Evolutionary conservation across 2,113 vertebrate genomes (phyloP), one percentile per base, ranked within the genome.

Genomic region (Callorhinus ursinus): DNA sequence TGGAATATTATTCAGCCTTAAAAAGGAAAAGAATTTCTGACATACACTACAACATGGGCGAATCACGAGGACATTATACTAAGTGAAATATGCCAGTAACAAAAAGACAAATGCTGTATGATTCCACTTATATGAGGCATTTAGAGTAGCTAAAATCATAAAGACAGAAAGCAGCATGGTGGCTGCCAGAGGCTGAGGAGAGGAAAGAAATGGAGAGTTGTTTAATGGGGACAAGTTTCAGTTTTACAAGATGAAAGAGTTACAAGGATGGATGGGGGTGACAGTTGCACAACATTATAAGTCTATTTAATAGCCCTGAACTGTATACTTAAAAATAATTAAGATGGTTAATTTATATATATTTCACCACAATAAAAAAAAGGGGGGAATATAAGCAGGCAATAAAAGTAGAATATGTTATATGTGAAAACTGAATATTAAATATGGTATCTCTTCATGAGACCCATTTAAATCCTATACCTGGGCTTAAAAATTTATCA

Each of bases 401-500:
- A 77, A 39, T 42, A 83, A 96, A 92, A 92, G 89, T n/a, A 79
- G 71, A 88, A n/a, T 83, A 85, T 74, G 57, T 83, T 90, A 81
- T 55, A 79, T 63, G 14, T 87, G 65, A 95, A 96, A 80, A 96
- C 36, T 72, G 65, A 92, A 71, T 88, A 31, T 93, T 92, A 85
- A 69, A 31, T 88, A 69, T 51, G 14, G 1, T 93, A 36, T 74
- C 31, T 84, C 46, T 81, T 84, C 16, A 76, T 79, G 36, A 85
- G 51, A 76, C 42, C 69, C 15, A 28, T 90, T 88, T 65, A 97
- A 77, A 39, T 72, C 51, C 26, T 69, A 19, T 71, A 77, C 51
- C 31, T 39, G n/a, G 42, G 19, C 28, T 96, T 94, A 22, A 76
- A 85, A 95, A 88, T 83, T 46, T 46, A 71, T 96, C 65, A 77